phyloP scores from a whole-genome alignment of 1,140 invertebrate species.

The Oreohelix idahoensis region DNA sequence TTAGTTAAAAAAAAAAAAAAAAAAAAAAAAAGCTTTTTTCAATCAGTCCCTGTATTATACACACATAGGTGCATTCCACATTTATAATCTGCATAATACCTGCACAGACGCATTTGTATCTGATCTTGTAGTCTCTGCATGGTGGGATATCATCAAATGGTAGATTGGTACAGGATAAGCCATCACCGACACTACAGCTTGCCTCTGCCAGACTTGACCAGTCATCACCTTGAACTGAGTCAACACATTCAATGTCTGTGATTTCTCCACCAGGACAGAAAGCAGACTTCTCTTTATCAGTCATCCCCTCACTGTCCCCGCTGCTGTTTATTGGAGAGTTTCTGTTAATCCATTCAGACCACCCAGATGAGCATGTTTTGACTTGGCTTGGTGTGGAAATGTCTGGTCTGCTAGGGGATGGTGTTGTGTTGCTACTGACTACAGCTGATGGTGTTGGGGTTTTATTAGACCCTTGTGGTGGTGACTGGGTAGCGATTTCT shows the following conservation, averaged over 20 bases:
- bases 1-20: no score
- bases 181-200: conserved; percentile 53
- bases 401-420: neutral
- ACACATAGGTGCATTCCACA: neutral
- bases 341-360: conserved; percentile 61
- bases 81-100: no score
- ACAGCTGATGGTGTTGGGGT: neutral
- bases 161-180: conserved; percentile 53
- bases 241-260: conserved; percentile 54
- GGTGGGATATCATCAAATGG: conserved; percentile 56
- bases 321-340: neutral
- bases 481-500: neutral
- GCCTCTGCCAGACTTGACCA: conserved; percentile 54
- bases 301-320: conserved; percentile 55
- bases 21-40: no score
- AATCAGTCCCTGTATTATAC: neutral
- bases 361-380: conserved; percentile 30
- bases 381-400: neutral
- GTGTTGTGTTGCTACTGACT: neutral
- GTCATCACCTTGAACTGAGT: conserved; percentile 48
- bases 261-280: conserved; percentile 59
- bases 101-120: conserved; percentile 70
- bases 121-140: conserved; percentile 73
- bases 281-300: conserved; percentile 41
- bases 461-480: conserved; percentile 18